phyloP scores from a whole-genome alignment of 2,113 vertebrate species.

The Mellivora capensis region DNA sequence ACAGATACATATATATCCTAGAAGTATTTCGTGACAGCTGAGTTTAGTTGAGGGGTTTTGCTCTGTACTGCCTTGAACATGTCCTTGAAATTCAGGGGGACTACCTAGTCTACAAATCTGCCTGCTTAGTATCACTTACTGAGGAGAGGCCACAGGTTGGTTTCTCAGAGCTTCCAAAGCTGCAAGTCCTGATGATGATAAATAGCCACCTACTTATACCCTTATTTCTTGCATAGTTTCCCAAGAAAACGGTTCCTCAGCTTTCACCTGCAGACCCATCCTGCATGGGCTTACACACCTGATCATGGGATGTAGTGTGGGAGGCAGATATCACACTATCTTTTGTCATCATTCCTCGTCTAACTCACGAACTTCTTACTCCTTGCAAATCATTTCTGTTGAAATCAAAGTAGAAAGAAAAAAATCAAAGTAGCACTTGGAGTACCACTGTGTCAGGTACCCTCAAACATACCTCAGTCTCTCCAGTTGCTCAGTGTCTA shows the following conservation, averaged over 20 bases:
- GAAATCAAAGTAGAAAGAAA: neutral
- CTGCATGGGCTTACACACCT: neutral
- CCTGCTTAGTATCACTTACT: neutral
- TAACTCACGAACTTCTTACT: neutral
- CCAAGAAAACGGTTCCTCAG: neutral
- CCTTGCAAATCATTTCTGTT: neutral
- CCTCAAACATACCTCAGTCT: neutral
- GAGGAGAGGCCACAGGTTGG: neutral
- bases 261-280: neutral
- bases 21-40: neutral
- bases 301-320: neutral
- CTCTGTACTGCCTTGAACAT: neutral
- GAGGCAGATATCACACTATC: neutral
- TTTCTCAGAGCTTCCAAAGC: neutral
- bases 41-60: neutral
- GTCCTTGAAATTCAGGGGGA: neutral
- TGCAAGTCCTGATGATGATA: neutral
- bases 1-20: neutral
- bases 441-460: neutral
- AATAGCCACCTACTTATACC: neutral
- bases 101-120: neutral
- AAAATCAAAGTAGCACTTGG: neutral
- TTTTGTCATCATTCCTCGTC: neutral
- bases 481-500: neutral
- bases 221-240: neutral